phyloP scores from a whole-genome alignment of 1,140 invertebrate species.

The Vollenhovia emeryi region DNA sequence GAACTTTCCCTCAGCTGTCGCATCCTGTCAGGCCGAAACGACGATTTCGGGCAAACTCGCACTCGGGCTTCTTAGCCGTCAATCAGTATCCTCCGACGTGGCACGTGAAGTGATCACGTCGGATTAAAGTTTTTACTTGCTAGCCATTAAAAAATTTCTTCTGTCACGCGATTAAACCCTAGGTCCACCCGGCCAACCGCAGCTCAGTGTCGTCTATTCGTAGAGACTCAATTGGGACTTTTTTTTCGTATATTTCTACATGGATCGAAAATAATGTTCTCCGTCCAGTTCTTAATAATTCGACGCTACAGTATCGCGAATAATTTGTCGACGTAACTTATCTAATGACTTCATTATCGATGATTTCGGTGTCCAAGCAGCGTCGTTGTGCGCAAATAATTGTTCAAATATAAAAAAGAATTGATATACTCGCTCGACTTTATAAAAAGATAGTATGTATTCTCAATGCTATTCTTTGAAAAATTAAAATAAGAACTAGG shows the following conservation, averaged over 20 bases:
- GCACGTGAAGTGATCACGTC: not conserved
- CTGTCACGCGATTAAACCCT: not conserved
- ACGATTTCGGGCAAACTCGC: not conserved
- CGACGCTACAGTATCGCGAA: not conserved
- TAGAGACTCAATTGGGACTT: not conserved
- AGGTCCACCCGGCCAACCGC: not conserved
- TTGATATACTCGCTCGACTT: not conserved
- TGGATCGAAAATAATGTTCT: not conserved
- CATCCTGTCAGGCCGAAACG: not conserved
- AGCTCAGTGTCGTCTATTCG: not conserved
- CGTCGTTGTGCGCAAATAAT: not conserved
- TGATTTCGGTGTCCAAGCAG: not conserved
- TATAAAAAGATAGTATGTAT: not conserved
- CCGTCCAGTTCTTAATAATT: not conserved
- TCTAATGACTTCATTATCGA: not conserved
- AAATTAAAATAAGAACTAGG: conserved; percentile 14
- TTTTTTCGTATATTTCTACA: not conserved
- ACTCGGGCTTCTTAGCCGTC: not conserved
- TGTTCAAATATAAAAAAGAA: not conserved
- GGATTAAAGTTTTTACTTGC: not conserved
- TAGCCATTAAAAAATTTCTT: not conserved
- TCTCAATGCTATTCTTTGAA: not conserved
- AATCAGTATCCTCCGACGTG: not conserved
- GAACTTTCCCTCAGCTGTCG: conserved; percentile 21
- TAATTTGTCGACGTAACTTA: not conserved